Percentiles rank a stretch among this genome's conserved stretches.
phyloP scores from a whole-genome alignment of 1,140 invertebrate species.

The Drosophila paulistorum region DNA sequence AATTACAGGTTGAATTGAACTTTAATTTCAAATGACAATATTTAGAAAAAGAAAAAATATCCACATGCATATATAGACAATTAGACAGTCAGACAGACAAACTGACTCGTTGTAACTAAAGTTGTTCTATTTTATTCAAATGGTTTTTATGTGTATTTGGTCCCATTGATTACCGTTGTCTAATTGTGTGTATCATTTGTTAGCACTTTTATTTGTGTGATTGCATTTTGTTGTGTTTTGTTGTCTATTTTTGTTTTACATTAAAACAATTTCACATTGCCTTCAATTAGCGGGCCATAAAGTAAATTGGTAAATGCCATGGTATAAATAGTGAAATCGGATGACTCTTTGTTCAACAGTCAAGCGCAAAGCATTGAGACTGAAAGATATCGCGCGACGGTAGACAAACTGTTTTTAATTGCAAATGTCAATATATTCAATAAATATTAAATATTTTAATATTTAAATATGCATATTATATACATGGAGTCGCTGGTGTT shows the following conservation, averaged over 20 bases:
- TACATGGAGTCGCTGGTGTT: slow-evolving; percentile 20
- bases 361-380: slow-evolving; percentile 39
- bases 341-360: slow-evolving; percentile 49
- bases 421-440: slow-evolving; percentile 37
- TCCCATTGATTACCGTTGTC: slow-evolving; percentile 34
- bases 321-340: slow-evolving; percentile 58
- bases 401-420: slow-evolving; percentile 55
- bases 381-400: slow-evolving; percentile 40
- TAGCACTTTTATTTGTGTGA: slow-evolving; percentile 28
- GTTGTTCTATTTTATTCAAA: slow-evolving; percentile 4
- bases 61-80: background rate
- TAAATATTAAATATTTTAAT: slow-evolving; percentile 49
- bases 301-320: slow-evolving; percentile 41
- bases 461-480: slow-evolving; percentile 19
- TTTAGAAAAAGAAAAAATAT: background rate
- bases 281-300: slow-evolving; percentile 60
- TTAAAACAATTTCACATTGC: slow-evolving; percentile 46
- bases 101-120: background rate
- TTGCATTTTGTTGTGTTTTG: slow-evolving; percentile 10
- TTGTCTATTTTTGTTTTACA: background rate
- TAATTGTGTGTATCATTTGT: slow-evolving; percentile 36
- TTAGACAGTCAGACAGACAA: background rate
- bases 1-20: slow-evolving; percentile 8
- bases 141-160: background rate
- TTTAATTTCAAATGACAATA: slow-evolving; percentile 9